Percentiles rank a stretch among this genome's conserved stretches.
Conservation (phyloP, 1,140 invertebrate species). For the Pseudomyrmex dendroicus region DNA sequence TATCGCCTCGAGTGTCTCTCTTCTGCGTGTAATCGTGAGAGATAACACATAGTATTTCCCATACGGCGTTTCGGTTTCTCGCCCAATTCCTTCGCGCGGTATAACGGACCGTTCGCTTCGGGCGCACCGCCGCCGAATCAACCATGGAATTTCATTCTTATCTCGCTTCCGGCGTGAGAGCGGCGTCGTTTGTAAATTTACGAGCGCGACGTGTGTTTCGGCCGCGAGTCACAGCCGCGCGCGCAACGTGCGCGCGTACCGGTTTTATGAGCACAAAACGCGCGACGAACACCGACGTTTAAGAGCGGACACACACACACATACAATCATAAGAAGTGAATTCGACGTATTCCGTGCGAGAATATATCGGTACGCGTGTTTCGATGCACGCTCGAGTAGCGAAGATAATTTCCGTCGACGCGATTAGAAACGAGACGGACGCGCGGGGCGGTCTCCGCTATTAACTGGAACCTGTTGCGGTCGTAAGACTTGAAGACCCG, state of each 20-base stretch:
- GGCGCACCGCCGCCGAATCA: conserved; percentile 37
- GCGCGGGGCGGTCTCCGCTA: conserved; percentile 40
- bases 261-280: not conserved
- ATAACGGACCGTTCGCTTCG: conserved; percentile 47
- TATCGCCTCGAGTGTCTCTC: conserved; percentile 11
- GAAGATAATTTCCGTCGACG: conserved; percentile 31
- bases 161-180: conserved; percentile 34
- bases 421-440: not conserved
- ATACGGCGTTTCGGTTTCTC: not conserved
- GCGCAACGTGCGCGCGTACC: not conserved
- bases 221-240: not conserved
- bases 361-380: conserved; percentile 12
- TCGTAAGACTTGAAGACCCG: conserved; percentile 48
- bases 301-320: no score
- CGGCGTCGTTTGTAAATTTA: not conserved
- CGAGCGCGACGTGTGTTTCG: not conserved
- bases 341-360: no score
- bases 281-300: no score
- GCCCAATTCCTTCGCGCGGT: conserved; percentile 22
- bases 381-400: not conserved
- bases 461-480: conserved; percentile 50
- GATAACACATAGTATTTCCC: not conserved
- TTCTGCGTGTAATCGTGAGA: conserved; percentile 3
- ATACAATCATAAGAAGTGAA: not conserved
- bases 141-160: conserved; percentile 50